These are phyloP conservation scores for Rapana venosa DNA, from an alignment of 2,888 invertebrate species.

Conservation along the genomic window DNA sequence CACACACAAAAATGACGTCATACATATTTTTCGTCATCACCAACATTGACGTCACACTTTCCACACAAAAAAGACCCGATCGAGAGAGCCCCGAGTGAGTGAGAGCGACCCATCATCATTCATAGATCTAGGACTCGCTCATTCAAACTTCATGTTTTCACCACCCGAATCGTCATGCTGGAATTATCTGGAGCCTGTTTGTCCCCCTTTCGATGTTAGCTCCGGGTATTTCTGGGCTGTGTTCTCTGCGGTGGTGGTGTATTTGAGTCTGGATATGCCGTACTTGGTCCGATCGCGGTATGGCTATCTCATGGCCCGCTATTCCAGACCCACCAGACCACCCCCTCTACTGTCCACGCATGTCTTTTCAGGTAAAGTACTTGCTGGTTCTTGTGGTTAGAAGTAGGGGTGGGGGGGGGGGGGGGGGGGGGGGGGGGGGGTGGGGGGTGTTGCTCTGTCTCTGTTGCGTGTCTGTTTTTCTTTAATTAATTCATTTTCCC, in stretches of 20 bases:
- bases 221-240: not conserved
- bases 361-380: not conserved
- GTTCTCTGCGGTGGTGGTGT: not conserved
- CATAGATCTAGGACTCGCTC: not conserved
- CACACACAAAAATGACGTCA: too few relatives aligned
- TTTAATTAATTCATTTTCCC: too few relatives aligned
- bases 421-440: not conserved
- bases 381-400: not conserved
- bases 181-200: slow-evolving; percentile 15
- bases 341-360: not conserved
- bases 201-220: slow-evolving; percentile 13
- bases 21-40: too few relatives aligned
- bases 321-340: not conserved
- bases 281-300: not conserved
- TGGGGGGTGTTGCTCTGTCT: not conserved
- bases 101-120: not conserved
- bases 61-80: too few relatives aligned
- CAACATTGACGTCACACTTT: too few relatives aligned
- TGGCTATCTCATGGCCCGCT: not conserved
- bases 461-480: too few relatives aligned
- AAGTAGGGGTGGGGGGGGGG: too few relatives aligned
- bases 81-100: not conserved
- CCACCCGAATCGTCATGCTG: not conserved
- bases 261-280: not conserved
- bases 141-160: not conserved